phyloP scores from a whole-genome alignment of 2,113 vertebrate genomes.

The Calyptommatus sinebrachiatus region DNA sequence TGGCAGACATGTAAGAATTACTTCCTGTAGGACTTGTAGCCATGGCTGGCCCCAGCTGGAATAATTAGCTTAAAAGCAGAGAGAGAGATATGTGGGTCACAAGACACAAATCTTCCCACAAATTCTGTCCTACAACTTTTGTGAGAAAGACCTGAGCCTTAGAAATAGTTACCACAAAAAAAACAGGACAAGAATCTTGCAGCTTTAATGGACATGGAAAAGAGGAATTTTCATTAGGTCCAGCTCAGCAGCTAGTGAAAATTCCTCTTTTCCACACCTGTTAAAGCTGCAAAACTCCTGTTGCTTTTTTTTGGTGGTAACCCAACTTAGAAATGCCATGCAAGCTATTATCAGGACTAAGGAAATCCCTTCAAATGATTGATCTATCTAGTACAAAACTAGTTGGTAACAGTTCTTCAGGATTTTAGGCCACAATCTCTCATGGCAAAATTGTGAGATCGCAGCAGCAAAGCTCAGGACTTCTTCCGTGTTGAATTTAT shows the following conservation, averaged over 20 bases:
- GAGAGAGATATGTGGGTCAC: neutral
- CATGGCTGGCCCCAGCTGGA: constrained; percentile 5
- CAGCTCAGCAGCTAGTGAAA: no score
- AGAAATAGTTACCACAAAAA: neutral
- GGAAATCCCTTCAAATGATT: neutral
- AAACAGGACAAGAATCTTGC: neutral
- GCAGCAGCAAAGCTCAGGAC: no score
- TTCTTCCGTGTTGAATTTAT: neutral
- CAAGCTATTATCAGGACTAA: no score
- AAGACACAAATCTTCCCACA: constrained; percentile 15
- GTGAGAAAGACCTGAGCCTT: neutral
- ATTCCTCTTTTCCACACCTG: no score
- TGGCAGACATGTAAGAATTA: neutral
- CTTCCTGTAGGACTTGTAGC: neutral
- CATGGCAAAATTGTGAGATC: no score
- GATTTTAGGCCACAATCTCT: no score
- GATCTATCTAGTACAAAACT: neutral
- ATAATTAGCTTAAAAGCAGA: neutral
- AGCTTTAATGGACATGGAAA: neutral
- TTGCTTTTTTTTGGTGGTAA: no score
- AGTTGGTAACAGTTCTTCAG: no score
- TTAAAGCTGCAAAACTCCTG: no score
- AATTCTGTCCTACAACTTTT: neutral
- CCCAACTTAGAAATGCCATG: neutral
- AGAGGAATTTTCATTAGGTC: no score